A percentile compares a stretch with the other conserved stretches of the same genome.
Conservation (phyloP, 2,888 invertebrate genomes). For the Idaea aversata region DNA sequence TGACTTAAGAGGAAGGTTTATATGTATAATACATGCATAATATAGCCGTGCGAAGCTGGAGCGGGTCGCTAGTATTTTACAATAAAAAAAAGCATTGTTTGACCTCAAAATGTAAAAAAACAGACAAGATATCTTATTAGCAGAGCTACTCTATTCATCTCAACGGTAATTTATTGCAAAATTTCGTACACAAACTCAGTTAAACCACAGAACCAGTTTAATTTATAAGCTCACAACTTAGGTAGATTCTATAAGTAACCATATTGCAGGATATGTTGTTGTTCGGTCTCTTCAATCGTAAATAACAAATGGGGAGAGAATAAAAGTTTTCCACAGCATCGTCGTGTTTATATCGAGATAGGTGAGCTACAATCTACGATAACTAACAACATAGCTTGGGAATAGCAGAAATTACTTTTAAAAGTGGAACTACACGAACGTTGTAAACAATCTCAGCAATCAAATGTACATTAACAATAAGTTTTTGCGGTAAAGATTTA, state of each 20-base stretch:
- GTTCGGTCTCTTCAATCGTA: conserved; percentile 66
- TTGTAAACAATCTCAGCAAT: conserved; percentile 24
- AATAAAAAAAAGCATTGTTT: neutral
- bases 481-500: conserved; percentile 25
- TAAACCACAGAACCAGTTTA: neutral
- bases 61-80: no score
- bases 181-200: neutral
- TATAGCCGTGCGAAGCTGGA: no score
- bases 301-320: conserved; percentile 70
- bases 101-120: neutral
- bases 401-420: conserved; percentile 12
- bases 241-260: conserved; percentile 40
- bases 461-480: conserved; percentile 30
- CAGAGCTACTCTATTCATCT: no score
- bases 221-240: conserved; percentile 9
- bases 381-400: conserved; percentile 13
- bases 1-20: no score
- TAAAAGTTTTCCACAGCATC: conserved; percentile 62
- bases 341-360: conserved; percentile 62
- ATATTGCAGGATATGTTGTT: conserved; percentile 63
- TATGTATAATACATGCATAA: no score
- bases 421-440: conserved; percentile 9
- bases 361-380: conserved; percentile 31
- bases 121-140: neutral
- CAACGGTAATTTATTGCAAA: neutral